Base-by-base conservation (phyloP, 2,797 vertebrate genomes). In the Dendrocincla tyrannina region DNA sequence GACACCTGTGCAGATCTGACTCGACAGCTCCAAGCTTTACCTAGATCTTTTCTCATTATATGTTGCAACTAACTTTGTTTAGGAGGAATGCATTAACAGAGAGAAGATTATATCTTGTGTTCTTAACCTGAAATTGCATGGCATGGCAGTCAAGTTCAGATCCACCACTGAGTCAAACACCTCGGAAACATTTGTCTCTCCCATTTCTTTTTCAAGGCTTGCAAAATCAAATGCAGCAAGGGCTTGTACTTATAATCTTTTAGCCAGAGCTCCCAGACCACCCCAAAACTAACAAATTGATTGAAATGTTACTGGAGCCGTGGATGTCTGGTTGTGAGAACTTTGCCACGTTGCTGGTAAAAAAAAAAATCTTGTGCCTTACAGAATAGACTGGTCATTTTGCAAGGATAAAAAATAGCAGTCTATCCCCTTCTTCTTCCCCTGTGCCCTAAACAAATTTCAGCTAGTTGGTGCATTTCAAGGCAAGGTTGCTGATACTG, bases 41-140 rank as follows among this genome's bases (percentile, higher is more conserved):
- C 77, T 67, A 27, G 28, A 32, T 78, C 85, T 94, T 42, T 95
- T 84, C 90, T 81, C n/a, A 2, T 78, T 91, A n/a, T 30, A 8
- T 74, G 41, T 64, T 89, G 76, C 74, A 75, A 77, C 53, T 79
- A 82, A 88, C 80, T 94, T 79, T 81, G 52, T 92, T 94, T 85
- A 47, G 86, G 39, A 91, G 62, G 73, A 70, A 50, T 18, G 32
- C 23, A 7, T 63, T 53, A 47, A 60, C 13, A 80, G 87, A 41
- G 76, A 72, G 35, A 55, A 94, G 68, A 78, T 85, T 76, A 2
- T 23, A 39, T 72, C 91, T 86, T 85, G 25, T 17, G 32, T 79
- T 92, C 88, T 85, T 73, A 39, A 63, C 55, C 53, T 96, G 75
- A 68, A 94, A 68, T 32, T 56, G 68, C 27, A 13, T 12, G 11